phyloP scores from a whole-genome alignment of 2,113 vertebrate species.

The Recurvirostra avosetta region DNA sequence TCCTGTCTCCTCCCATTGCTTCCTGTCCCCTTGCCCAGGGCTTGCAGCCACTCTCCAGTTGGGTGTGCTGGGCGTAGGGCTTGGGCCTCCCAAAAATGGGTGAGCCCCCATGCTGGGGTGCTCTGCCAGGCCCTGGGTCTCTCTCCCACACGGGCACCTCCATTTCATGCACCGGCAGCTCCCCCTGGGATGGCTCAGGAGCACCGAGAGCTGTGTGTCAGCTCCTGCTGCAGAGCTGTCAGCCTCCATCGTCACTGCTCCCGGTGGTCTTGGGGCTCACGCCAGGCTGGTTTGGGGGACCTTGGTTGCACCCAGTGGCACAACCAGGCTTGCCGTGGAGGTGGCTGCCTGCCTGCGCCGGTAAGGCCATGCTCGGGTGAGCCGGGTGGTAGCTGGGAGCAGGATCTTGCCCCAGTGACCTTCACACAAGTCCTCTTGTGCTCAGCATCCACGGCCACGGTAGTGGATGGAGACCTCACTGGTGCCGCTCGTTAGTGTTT shows the following conservation, averaged over 20 bases:
- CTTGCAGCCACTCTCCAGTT: neutral
- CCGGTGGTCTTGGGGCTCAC: neutral
- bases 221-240: neutral
- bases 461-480: neutral
- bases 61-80: neutral
- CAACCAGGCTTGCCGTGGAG: neutral
- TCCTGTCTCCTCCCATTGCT: neutral
- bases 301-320: neutral
- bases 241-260: neutral
- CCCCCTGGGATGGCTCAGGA: neutral
- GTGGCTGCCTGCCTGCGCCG: accelerated
- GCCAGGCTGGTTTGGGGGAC: neutral
- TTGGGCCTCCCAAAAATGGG: neutral
- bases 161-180: accelerated
- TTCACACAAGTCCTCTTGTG: accelerated
- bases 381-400: neutral
- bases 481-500: neutral
- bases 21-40: neutral
- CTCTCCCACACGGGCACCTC: neutral
- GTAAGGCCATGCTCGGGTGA: neutral
- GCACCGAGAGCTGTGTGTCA: neutral
- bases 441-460: accelerated
- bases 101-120: neutral
- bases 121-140: neutral
- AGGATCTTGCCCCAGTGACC: neutral